These are phyloP conservation scores for Cryptops parisi DNA, from an alignment of 2,888 invertebrate species.

Conservation along the genomic window DNA sequence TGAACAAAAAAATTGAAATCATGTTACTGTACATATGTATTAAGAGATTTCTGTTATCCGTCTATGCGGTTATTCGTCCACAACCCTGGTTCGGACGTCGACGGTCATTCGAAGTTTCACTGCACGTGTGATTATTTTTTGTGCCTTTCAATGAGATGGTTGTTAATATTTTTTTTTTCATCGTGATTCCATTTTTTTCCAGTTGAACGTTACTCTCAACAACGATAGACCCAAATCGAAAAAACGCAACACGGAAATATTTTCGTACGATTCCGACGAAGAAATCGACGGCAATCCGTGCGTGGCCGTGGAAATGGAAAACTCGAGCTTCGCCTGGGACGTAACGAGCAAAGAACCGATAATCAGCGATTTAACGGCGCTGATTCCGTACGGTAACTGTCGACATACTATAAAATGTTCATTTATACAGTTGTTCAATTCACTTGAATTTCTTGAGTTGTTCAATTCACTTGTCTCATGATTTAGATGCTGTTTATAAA, in stretches of 20 bases:
- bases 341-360: background rate
- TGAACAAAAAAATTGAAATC: too few relatives aligned
- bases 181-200: background rate
- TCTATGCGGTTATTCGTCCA: too few relatives aligned
- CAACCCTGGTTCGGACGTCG: too few relatives aligned
- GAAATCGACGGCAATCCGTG: background rate
- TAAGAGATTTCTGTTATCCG: too few relatives aligned
- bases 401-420: too few relatives aligned
- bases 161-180: slow-evolving; percentile 13
- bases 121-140: too few relatives aligned
- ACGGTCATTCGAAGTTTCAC: too few relatives aligned
- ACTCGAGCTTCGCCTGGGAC: background rate
- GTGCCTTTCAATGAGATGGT: too few relatives aligned
- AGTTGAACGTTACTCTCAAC: background rate
- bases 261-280: background rate
- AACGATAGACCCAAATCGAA: background rate
- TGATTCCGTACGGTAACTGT: background rate
- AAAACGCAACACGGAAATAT: background rate
- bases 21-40: too few relatives aligned
- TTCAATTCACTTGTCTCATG: background rate
- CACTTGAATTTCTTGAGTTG: too few relatives aligned
- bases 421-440: too few relatives aligned
- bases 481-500: background rate
- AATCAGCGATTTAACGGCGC: background rate
- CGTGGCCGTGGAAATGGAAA: background rate